These are phyloP conservation scores for Helarctos malayanus DNA, from an alignment of 2,797 vertebrate species.

Conservation along the genomic window DNA sequence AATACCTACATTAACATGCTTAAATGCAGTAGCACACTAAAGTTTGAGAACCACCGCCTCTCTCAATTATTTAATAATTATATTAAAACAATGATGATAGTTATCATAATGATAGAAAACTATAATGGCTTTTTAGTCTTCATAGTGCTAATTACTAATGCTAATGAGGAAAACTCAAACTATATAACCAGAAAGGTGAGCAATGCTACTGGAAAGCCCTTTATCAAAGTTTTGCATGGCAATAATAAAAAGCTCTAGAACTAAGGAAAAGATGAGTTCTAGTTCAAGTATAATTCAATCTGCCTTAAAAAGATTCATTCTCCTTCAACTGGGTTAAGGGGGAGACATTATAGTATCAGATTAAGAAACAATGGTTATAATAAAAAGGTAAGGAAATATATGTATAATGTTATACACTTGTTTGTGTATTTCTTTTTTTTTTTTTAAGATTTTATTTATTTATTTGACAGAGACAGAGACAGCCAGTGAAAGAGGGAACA, in stretches of 20 bases:
- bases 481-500: no score
- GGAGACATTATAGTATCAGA: neutral
- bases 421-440: neutral
- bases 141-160: neutral
- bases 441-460: no score
- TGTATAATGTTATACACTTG: neutral
- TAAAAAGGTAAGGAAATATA: neutral
- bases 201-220: neutral
- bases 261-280: neutral
- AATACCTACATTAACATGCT: neutral
- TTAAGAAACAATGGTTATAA: neutral
- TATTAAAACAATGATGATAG: neutral
- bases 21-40: neutral
- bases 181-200: neutral
- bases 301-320: neutral
- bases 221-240: neutral
- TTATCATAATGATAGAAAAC: neutral
- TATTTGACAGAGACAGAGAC: no score
- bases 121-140: conserved; percentile 1
- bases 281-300: neutral
- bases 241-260: neutral
- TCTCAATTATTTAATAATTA: conserved; percentile 40
- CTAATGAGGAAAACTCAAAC: neutral
- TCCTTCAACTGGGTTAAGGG: neutral
- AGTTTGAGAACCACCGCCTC: neutral